Evolutionary conservation across 2,797 vertebrate genomes (phyloP), one percentile per base, ranked within the genome.

Genomic region (Rhynchotus rufescens): DNA sequence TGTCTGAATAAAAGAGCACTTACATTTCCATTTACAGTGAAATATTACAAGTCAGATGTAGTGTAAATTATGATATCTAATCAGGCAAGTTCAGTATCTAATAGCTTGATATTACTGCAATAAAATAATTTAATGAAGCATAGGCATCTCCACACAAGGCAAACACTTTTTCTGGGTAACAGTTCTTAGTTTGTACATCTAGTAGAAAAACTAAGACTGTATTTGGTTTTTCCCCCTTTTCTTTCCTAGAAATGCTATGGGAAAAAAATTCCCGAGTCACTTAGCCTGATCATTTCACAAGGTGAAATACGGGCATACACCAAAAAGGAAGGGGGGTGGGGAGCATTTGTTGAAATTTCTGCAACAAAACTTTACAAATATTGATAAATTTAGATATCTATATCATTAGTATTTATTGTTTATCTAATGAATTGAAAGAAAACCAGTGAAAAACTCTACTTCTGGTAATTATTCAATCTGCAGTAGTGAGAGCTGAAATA

Each of bases 21-120:
- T 0, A 25, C 20, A 59, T 0, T 0, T 12, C 2, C 26, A 21
- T 49, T 17, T 34, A n/a, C 6, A 26, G 49, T 22, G 22, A 4
- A 77, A 68, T 47, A 85, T 5, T 44, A 5, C 10, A 80, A 84
- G 68, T 32, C 12, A 34, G 10, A 77, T 80, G 66, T 72, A 61
- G 8, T 47, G 16, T 15, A 61, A 14, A 49, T 54, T 81, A 85
- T 80, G 5, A 65, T 17, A 60, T 44, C 13, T 62, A 19, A 38
- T 72, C 38, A 66, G 16, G 40, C 47, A 52, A 52, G 12, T 59
- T 90, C 22, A 32, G 28, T 51, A 84, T 75, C 34, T 10, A 71
- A 15, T 8, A 54, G 52, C 52, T 30, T 54, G 28, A 54, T 54
- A 54, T 30, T 30, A 54, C 52, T 54, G 28, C 16, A 86, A 40